These are phyloP conservation scores for Siniperca scherzeri DNA, from an alignment of 2,797 vertebrate species.

Conservation along the genomic window DNA sequence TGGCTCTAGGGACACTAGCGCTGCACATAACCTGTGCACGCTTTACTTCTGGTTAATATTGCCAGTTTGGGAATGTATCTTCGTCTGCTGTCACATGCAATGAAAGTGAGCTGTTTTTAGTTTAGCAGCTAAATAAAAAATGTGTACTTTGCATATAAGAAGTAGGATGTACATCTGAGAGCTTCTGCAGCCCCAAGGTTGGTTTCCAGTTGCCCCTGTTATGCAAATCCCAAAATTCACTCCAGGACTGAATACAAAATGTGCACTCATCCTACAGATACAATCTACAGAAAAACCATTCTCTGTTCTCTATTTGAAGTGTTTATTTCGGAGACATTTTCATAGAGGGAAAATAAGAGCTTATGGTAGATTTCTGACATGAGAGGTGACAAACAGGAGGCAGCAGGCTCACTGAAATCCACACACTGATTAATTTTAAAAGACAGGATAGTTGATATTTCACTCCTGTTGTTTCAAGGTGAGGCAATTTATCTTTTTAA, in stretches of 20 bases:
- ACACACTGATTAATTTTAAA: slow-evolving; percentile 35
- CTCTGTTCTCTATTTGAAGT: slow-evolving; percentile 15
- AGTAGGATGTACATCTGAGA: slow-evolving; percentile 24
- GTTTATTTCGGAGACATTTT: not conserved
- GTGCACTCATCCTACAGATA: slow-evolving; percentile 35
- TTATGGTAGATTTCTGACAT: not conserved
- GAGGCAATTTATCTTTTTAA: not conserved
- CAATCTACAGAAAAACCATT: slow-evolving; percentile 7
- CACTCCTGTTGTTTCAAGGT: not conserved
- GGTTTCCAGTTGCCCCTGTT: slow-evolving; percentile 43
- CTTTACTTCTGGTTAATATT: not conserved
- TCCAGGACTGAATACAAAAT: slow-evolving; percentile 23
- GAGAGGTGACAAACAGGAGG: not conserved
- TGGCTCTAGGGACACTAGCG: not conserved
- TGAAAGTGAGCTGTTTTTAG: not conserved
- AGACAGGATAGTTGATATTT: slow-evolving; percentile 27
- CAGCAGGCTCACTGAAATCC: not conserved
- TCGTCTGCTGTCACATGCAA: not conserved
- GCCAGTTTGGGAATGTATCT: not conserved
- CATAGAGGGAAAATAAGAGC: not conserved
- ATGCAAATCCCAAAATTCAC: slow-evolving; percentile 32
- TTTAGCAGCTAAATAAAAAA: not conserved
- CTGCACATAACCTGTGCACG: not conserved
- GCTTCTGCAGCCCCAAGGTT: slow-evolving; percentile 10
- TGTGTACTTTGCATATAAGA: not conserved